Base-by-base conservation (phyloP, 2,797 vertebrate species). In the Cottoperca gobio region DNA sequence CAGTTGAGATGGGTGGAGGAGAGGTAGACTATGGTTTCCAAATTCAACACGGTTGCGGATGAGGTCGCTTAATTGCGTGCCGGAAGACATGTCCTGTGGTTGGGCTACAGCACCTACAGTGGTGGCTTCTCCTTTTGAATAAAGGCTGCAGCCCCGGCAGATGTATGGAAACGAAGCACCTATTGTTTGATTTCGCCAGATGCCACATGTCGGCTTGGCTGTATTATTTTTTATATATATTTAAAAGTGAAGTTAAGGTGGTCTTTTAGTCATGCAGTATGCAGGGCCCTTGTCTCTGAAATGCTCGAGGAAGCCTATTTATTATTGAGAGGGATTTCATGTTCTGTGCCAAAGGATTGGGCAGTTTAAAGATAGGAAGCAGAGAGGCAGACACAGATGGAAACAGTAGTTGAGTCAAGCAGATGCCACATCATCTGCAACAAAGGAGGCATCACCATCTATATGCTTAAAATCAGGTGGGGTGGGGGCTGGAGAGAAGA, bases 21-120 rank as follows among this genome's bases (percentile, higher is more conserved):
- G 78, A 70, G 72, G 61, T 59, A 46, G 4, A 13, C n/a, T n/a
- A 70, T 28, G 76, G 37, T 39, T 76, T 74, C 83, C 75, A 79
- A 84, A 88, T 85, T 66, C 82, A 73, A 79, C 83, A 78, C 78
- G 85, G 86, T 72, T 89, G 86, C 81, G 84, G 90, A 88, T 88
- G 88, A 88, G 85, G 88, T 91, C 80, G 73, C 82, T 66, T 91
- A 87, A 93, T 92, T 93, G 89, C 83, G 76, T 83, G 90, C 91
- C 85, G 81, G 88, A 88, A 93, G 89, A 93, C 88, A 80, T 90
- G 88, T 83, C 85, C 88, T 80, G 86, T 89, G 87, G 81, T 84
- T 16, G 73, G 74, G 86, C 78, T 84, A 28, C 79, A 69, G 74
- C 86, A 66, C 81, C 74, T 59, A 46, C 79, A 78, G 70, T 21